Evolutionary conservation across 2,797 vertebrate species (phyloP).

Genomic region (Chaunax sp.): DNA sequence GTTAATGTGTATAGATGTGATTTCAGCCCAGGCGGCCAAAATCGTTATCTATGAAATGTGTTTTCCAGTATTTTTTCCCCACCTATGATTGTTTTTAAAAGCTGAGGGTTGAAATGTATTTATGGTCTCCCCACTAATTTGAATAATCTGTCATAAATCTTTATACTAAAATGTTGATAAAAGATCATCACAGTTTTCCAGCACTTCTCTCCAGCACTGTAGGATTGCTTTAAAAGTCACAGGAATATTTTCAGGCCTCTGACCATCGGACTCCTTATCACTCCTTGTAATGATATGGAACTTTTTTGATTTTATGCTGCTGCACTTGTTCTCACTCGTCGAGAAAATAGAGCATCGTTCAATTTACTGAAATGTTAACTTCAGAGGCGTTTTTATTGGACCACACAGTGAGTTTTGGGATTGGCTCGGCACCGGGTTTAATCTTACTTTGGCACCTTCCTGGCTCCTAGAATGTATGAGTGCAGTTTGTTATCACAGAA

Average conservation of each 20-base stretch:
- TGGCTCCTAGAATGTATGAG: constrained; percentile 30
- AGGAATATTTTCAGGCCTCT: constrained; percentile 33
- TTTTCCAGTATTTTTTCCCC: constrained; percentile 33
- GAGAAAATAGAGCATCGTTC: constrained; percentile 20
- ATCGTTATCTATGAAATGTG: constrained; percentile 8
- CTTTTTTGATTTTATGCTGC: constrained; percentile 18
- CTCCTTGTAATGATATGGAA: constrained; percentile 41
- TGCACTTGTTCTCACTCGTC: constrained; percentile 39
- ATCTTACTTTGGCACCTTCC: constrained; percentile 29
- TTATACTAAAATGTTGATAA: background rate
- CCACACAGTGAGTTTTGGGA: constrained; percentile 26
- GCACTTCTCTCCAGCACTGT: background rate
- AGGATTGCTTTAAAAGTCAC: constrained; percentile 25
- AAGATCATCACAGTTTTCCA: constrained; percentile 6
- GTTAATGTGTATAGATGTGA: constrained; percentile 66
- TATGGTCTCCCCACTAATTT: constrained; percentile 15
- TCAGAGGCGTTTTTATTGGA: constrained; percentile 30
- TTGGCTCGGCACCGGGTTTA: constrained; percentile 29
- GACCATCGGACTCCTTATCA: constrained; percentile 2
- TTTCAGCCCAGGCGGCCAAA: constrained; percentile 32
- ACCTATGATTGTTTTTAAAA: constrained; percentile 42
- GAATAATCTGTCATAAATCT: constrained; percentile 31
- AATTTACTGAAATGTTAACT: constrained; percentile 25
- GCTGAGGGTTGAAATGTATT: constrained; percentile 45
- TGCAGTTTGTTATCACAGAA: constrained; percentile 49